Evolutionary conservation across 2,888 invertebrate genomes (phyloP).

Genomic region (Melieria omissa): DNA sequence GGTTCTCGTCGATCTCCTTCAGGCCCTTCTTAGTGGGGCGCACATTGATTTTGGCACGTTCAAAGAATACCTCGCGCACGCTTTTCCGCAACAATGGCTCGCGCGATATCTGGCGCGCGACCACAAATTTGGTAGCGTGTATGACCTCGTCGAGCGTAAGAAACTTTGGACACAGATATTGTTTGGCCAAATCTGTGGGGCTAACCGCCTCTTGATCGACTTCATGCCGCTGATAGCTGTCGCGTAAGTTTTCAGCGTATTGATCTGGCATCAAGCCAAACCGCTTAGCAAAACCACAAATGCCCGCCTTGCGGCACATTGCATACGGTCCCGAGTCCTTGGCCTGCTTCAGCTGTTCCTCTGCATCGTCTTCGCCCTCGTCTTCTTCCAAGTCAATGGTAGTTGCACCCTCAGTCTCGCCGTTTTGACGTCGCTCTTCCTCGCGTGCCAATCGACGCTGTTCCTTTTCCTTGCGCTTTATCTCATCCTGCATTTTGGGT

Average conservation of each 20-base stretch:
- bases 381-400: slow-evolving; percentile 74
- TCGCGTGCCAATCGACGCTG: slow-evolving; percentile 70
- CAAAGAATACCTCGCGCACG: slow-evolving; percentile 87
- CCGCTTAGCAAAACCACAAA: slow-evolving; percentile 85
- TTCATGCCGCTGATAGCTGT: slow-evolving; percentile 94
- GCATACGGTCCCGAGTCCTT: slow-evolving; percentile 89
- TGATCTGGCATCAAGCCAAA: slow-evolving; percentile 95
- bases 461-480: slow-evolving; percentile 75
- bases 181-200: slow-evolving; percentile 83
- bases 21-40: slow-evolving; percentile 89
- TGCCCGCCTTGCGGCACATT: slow-evolving; percentile 85
- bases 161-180: slow-evolving; percentile 77
- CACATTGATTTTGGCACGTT: slow-evolving; percentile 85
- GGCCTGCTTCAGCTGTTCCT: slow-evolving; percentile 83
- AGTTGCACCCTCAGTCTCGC: slow-evolving; percentile 48
- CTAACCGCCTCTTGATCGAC: slow-evolving; percentile 92
- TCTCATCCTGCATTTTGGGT: slow-evolving; percentile 83
- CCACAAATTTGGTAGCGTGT: slow-evolving; percentile 92
- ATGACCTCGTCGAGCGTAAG: slow-evolving; percentile 83
- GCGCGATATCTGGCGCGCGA: slow-evolving; percentile 90
- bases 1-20: slow-evolving; percentile 96
- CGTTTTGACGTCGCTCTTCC: slow-evolving; percentile 48
- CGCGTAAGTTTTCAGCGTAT: slow-evolving; percentile 95
- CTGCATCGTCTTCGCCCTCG: slow-evolving; percentile 74
- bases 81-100: slow-evolving; percentile 90